Evolutionary conservation across 2,888 invertebrate species (phyloP).

Genomic region (Lepidocyrtinus sp.): DNA sequence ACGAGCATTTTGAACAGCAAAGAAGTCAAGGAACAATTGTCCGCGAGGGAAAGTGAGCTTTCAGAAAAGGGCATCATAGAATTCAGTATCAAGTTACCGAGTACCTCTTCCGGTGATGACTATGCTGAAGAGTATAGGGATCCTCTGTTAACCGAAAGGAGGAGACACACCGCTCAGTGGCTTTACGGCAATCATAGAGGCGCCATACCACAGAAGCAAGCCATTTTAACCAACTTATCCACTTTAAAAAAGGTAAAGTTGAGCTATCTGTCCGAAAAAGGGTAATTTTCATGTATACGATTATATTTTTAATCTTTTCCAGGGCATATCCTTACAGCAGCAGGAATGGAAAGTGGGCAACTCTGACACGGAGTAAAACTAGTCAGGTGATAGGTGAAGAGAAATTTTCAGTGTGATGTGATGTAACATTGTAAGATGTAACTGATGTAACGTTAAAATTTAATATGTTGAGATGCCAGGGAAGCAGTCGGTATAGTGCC

Average conservation of each 20-base stretch:
- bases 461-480: background rate
- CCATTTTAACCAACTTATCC: constrained; percentile 62
- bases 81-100: constrained; percentile 65
- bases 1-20: constrained; percentile 47
- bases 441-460: background rate
- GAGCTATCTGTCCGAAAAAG: background rate
- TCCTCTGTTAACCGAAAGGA: constrained; percentile 54
- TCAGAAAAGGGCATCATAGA: constrained; percentile 67
- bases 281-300: background rate
- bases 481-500: background rate
- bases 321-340: constrained; percentile 63
- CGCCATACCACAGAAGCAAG: constrained; percentile 54
- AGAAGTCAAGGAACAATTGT: constrained; percentile 65
- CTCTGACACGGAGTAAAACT: constrained; percentile 55
- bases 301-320: constrained; percentile 9
- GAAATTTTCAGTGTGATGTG: no score
- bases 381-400: no score
- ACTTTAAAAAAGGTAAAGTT: constrained; percentile 62
- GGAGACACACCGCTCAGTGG: constrained; percentile 60
- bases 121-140: constrained; percentile 57
- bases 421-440: no score
- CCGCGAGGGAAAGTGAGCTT: constrained; percentile 66
- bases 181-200: constrained; percentile 48
- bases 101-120: constrained; percentile 46
- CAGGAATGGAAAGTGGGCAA: constrained; percentile 58